Conservation (phyloP, 2,888 invertebrate species). For the Augiades crinisus region DNA sequence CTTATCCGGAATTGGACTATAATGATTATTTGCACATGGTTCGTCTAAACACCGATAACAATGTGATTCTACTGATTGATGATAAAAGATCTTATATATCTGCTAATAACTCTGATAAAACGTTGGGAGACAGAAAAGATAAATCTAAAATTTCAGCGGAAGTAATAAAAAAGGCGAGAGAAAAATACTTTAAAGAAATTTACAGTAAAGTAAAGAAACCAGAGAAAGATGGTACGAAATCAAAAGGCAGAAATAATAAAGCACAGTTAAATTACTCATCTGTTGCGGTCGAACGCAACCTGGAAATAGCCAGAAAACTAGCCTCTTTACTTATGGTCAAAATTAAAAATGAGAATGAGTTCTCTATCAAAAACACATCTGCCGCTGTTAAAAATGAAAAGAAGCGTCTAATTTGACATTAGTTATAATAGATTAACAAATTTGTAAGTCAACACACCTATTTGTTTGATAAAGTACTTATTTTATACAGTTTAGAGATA, state of each 20-base stretch:
- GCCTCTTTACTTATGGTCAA: constrained; percentile 46
- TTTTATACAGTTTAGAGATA: too few relatives aligned
- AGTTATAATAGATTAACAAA: too few relatives aligned
- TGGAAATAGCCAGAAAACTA: constrained; percentile 50
- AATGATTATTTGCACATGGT: constrained; percentile 35
- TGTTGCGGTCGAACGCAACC: constrained; percentile 33
- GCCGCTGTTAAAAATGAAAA: neutral
- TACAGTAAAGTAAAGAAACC: constrained; percentile 44
- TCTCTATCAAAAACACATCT: neutral
- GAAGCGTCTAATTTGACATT: neutral
- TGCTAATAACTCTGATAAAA: constrained; percentile 29
- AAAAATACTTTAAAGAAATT: constrained; percentile 56
- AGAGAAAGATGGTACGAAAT: constrained; percentile 8
- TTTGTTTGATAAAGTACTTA: too few relatives aligned
- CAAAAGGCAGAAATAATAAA: too few relatives aligned
- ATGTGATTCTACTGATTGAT: constrained; percentile 32
- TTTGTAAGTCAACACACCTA: too few relatives aligned
- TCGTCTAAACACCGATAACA: constrained; percentile 24
- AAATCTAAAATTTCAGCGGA: constrained; percentile 41
- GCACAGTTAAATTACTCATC: too few relatives aligned
- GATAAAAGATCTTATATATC: constrained; percentile 29
- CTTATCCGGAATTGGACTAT: constrained; percentile 43
- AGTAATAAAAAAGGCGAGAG: constrained; percentile 54
- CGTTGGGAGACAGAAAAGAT: constrained; percentile 40
- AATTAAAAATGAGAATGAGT: constrained; percentile 15